These are phyloP conservation scores for Ranitomeya variabilis DNA, from an alignment of 2,113 vertebrate genomes.

Conservation along the genomic window DNA sequence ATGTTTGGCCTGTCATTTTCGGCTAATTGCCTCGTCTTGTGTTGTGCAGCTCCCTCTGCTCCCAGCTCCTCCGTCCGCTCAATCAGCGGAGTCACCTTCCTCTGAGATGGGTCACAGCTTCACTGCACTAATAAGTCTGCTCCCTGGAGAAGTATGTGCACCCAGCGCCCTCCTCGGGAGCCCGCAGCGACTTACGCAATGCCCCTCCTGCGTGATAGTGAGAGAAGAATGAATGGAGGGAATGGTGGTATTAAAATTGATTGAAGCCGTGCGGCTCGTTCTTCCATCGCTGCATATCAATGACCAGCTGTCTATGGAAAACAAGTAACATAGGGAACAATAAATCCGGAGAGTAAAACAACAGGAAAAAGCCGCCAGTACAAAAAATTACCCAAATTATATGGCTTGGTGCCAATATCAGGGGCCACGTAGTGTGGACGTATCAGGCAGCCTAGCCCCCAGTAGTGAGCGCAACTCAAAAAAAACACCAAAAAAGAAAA, in stretches of 20 bases:
- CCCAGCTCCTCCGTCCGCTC: slow-evolving; percentile 4
- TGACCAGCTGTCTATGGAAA: background rate
- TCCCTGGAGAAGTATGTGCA: slow-evolving; percentile 11
- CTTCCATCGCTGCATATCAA: background rate
- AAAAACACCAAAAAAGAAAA: no score
- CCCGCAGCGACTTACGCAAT: background rate
- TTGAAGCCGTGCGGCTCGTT: background rate
- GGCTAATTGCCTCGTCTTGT: slow-evolving; percentile 32
- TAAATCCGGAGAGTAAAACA: background rate
- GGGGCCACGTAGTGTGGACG: no score
- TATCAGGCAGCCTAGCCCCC: no score
- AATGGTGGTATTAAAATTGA: background rate
- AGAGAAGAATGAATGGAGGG: background rate
- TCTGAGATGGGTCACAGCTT: slow-evolving; percentile 13
- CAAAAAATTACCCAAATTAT: no score
- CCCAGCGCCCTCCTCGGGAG: background rate
- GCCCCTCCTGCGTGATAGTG: background rate
- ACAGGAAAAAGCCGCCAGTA: background rate
- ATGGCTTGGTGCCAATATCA: no score
- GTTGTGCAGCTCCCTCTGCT: background rate
- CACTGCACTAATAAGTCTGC: background rate
- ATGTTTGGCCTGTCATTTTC: slow-evolving; percentile 10
- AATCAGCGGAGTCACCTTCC: slow-evolving; percentile 25
- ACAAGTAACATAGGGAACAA: background rate
- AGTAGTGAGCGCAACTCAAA: no score